Evolutionary conservation across 2,888 invertebrate genomes (phyloP).

Genomic region (Hypena proboscidalis): DNA sequence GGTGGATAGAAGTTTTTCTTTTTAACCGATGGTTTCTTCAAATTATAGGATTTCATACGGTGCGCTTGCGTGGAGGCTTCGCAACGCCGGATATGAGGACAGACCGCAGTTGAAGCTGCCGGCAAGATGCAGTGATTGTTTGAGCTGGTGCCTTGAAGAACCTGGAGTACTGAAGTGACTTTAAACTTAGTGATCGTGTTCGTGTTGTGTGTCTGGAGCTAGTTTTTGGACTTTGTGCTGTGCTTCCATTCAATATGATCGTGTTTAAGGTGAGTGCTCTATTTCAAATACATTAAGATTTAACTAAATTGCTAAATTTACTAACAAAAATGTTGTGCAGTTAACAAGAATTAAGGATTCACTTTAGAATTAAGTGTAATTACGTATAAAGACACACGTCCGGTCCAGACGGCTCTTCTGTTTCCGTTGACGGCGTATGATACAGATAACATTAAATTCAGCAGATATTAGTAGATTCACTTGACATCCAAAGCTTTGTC

Average conservation of each 20-base stretch:
- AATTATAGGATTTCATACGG: conserved; percentile 80
- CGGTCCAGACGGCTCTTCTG: no score
- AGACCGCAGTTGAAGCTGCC: conserved; percentile 55
- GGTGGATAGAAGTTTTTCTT: conserved; percentile 65
- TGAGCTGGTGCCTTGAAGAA: conserved; percentile 16
- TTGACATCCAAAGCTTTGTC: no score
- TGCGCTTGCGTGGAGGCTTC: conserved; percentile 59
- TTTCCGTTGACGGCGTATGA: no score
- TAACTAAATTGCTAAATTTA: no score
- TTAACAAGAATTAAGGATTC: no score
- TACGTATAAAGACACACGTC: no score
- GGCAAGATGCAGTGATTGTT: conserved; percentile 45
- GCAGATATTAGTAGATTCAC: no score
- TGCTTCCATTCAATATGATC: conserved; percentile 51
- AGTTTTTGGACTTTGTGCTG: conserved; percentile 42
- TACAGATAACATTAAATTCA: no score
- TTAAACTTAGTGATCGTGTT: conserved; percentile 47
- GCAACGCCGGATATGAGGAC: conserved; percentile 67
- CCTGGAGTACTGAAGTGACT: conserved; percentile 43
- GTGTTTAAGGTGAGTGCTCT: conserved; percentile 60
- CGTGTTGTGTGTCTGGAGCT: conserved; percentile 49
- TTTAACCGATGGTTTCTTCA: conserved; percentile 69
- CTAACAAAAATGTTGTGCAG: background rate
- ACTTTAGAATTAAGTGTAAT: no score
- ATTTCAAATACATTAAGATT: background rate